These are phyloP conservation scores for Apotomis betuletana DNA, from an alignment of 2,888 invertebrate genomes.

Conservation along the genomic window DNA sequence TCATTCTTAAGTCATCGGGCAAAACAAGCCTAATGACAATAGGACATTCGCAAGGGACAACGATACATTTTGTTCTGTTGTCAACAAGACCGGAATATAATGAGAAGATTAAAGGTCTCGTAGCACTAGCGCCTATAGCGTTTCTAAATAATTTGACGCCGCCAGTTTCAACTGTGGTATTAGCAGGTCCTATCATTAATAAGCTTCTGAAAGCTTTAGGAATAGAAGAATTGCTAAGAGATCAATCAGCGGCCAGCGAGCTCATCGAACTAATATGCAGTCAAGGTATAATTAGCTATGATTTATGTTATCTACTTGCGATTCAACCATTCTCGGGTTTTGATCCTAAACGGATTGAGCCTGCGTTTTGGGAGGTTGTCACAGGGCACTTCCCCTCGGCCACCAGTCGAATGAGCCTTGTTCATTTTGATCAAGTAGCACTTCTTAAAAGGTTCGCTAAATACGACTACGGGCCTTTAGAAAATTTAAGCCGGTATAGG, in stretches of 20 bases:
- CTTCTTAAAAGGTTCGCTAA: slow-evolving; percentile 49
- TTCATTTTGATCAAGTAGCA: slow-evolving; percentile 56
- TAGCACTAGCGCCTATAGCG: slow-evolving; percentile 33
- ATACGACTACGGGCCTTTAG: slow-evolving; percentile 56
- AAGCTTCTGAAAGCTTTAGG: slow-evolving; percentile 16
- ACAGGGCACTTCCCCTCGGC: slow-evolving; percentile 57
- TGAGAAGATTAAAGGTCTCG: slow-evolving; percentile 34
- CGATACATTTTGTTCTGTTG: slow-evolving; percentile 38
- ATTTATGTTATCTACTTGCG: slow-evolving; percentile 2
- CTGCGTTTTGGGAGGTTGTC: slow-evolving; percentile 47
- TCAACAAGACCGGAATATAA: slow-evolving; percentile 42
- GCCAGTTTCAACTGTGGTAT: slow-evolving; percentile 25
- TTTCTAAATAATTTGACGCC: slow-evolving; percentile 46
- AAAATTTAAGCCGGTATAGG: slow-evolving; percentile 53
- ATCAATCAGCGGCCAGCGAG: slow-evolving; percentile 31
- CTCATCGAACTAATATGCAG: slow-evolving; percentile 30
- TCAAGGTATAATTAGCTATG: slow-evolving; percentile 10
- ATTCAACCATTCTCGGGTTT: slow-evolving; percentile 10
- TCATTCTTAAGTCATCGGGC: slow-evolving; percentile 23
- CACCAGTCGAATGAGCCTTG: slow-evolving; percentile 55
- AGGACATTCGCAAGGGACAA: slow-evolving; percentile 42
- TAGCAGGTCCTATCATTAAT: slow-evolving; percentile 29
- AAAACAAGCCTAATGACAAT: slow-evolving; percentile 22
- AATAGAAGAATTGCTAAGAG: slow-evolving; percentile 41
- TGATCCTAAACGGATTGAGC: slow-evolving; percentile 51